Conservation (phyloP, 1,140 invertebrate species). For the Cherax quadricarinatus region DNA sequence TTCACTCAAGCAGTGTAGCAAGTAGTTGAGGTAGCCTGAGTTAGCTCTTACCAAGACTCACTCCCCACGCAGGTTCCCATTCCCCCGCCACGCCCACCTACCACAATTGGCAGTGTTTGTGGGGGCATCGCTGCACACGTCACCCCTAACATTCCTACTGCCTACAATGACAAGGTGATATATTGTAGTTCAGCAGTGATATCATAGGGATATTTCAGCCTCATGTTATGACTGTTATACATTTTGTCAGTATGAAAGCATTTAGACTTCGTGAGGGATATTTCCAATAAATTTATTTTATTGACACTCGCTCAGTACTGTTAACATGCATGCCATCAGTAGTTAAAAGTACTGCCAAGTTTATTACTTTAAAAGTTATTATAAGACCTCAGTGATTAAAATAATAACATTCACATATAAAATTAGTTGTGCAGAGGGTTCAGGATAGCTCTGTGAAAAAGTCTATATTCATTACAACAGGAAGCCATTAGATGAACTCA, state of each 20-base stretch:
- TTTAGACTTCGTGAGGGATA: not conserved
- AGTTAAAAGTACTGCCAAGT: too few species aligned
- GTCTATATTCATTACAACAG: not conserved
- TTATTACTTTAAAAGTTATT: not conserved
- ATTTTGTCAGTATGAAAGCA: not conserved
- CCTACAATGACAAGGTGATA: conserved; percentile 79
- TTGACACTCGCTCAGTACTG: not conserved
- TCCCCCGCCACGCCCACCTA: conserved; percentile 79
- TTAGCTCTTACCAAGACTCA: conserved; percentile 22
- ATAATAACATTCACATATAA: not conserved
- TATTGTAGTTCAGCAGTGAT: conserved; percentile 24
- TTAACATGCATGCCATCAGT: not conserved
- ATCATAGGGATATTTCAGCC: not conserved
- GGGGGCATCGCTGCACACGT: conserved; percentile 64
- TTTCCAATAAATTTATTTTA: not conserved
- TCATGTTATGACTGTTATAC: not conserved
- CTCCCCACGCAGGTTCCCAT: conserved; percentile 78
- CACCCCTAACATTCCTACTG: conserved; percentile 75
- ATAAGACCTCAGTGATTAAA: not conserved
- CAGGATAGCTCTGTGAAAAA: not conserved
- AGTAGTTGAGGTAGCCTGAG: not conserved
- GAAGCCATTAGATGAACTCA: not conserved
- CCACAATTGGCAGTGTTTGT: conserved; percentile 75
- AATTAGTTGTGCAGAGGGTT: not conserved
- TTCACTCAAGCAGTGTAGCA: not conserved